phyloP scores from a whole-genome alignment of 2,797 vertebrate species.

The Galaxias olidus region DNA sequence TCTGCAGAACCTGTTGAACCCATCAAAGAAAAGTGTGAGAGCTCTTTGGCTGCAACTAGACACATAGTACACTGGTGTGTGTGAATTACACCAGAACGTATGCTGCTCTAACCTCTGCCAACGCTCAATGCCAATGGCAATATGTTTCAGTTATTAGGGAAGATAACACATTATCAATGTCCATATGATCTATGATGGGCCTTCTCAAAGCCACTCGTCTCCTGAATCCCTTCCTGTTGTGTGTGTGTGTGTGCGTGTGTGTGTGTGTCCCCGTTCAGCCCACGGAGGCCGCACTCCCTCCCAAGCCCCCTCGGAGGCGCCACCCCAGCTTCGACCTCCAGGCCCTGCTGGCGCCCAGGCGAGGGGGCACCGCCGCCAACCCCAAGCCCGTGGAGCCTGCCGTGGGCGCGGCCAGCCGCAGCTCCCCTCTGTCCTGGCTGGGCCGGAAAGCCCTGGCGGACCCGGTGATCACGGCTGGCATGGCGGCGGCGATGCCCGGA shows the following conservation, averaged over 20 bases:
- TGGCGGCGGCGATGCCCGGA: constrained; percentile 75
- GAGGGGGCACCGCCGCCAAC: constrained; percentile 48
- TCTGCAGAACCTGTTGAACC: constrained; percentile 77
- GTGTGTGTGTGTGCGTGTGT: constrained; percentile 6
- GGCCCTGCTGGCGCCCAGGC: constrained; percentile 76
- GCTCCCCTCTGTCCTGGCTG: constrained; percentile 77
- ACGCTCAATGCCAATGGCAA: too few relatives aligned
- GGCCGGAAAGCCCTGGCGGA: constrained; percentile 72
- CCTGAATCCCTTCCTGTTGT: too few relatives aligned
- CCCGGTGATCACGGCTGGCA: constrained; percentile 72
- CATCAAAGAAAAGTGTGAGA: constrained; percentile 79
- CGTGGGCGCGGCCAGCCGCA: constrained; percentile 43
- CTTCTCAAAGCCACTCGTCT: too few relatives aligned
- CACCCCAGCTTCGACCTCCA: constrained; percentile 82
- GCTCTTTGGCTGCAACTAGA: not conserved
- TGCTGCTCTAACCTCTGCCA: too few relatives aligned
- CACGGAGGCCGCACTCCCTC: constrained; percentile 61
- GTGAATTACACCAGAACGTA: too few relatives aligned
- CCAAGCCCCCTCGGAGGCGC: constrained; percentile 76
- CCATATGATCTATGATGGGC: too few relatives aligned
- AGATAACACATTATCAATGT: too few relatives aligned
- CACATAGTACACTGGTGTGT: too few relatives aligned
- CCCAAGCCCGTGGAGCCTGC: constrained; percentile 32
- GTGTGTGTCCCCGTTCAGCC: constrained; percentile 46
- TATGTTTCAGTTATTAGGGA: too few relatives aligned